Conservation (phyloP, 2,888 invertebrate species). For the Leucoptera coffeella region DNA sequence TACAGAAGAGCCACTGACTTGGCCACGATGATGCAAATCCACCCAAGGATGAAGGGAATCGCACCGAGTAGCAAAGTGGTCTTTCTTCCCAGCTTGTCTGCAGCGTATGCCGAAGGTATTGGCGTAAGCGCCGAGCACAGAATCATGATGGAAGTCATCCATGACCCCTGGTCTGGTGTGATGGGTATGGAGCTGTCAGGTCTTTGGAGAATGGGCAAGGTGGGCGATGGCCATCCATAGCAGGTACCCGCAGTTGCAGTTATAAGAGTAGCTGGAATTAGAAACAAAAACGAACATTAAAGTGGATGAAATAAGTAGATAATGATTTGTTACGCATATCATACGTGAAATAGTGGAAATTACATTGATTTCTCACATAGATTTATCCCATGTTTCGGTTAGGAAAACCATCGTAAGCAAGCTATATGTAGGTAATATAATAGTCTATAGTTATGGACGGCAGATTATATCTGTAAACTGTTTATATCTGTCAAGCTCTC, state of each 20-base stretch:
- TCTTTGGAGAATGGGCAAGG: conserved; percentile 41
- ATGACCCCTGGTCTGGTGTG: conserved; percentile 45
- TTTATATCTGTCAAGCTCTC: too few species aligned
- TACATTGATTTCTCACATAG: too few species aligned
- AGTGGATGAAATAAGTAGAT: background rate
- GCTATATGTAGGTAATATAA: too few species aligned
- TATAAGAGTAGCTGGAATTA: conserved; percentile 43
- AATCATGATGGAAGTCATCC: conserved; percentile 60
- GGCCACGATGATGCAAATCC: conserved; percentile 58
- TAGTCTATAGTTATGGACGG: too few species aligned
- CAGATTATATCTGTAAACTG: too few species aligned
- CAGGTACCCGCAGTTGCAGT: conserved; percentile 49
- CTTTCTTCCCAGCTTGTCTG: conserved; percentile 63
- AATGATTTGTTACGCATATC: background rate
- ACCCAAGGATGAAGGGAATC: conserved; percentile 56
- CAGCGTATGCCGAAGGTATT: conserved; percentile 54
- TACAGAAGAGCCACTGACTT: conserved; percentile 51
- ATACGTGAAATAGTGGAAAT: too few species aligned
- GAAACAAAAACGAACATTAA: too few species aligned
- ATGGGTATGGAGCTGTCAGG: conserved; percentile 41
- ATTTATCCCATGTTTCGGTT: too few species aligned
- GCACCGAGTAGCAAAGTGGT: conserved; percentile 55
- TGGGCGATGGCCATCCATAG: conserved; percentile 59
- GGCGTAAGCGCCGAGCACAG: conserved; percentile 60
- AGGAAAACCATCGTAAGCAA: too few species aligned